These are phyloP conservation scores for Phataginus tricuspis DNA, from an alignment of 2,797 vertebrate genomes.

Conservation along the genomic window DNA sequence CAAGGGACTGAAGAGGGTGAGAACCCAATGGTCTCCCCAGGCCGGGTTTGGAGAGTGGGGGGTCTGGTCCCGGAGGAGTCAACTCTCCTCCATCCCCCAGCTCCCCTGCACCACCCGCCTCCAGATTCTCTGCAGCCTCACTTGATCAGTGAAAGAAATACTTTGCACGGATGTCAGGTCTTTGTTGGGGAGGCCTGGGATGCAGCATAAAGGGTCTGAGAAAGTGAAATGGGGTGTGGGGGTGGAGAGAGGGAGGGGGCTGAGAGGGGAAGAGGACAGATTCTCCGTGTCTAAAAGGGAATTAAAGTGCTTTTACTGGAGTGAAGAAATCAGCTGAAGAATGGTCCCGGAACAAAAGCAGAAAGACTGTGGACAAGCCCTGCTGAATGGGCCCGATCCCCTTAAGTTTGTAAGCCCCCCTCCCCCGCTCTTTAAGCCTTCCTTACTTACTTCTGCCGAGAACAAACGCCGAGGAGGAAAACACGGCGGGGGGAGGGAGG, in stretches of 20 bases:
- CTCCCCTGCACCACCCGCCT: background rate
- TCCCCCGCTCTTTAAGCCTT: slow-evolving; percentile 86
- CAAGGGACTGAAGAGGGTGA: background rate
- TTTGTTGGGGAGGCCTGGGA: slow-evolving; percentile 85
- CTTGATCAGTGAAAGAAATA: slow-evolving; percentile 76
- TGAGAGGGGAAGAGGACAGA: slow-evolving; percentile 84
- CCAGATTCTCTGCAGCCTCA: slow-evolving; percentile 35
- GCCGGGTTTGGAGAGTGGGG: background rate
- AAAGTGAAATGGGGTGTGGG: slow-evolving; percentile 81
- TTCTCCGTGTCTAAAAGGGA: slow-evolving; percentile 90
- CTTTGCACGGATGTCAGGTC: slow-evolving; percentile 73
- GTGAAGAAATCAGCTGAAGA: slow-evolving; percentile 91
- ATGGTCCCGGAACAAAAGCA: slow-evolving; percentile 88
- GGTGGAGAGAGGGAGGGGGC: slow-evolving; percentile 73
- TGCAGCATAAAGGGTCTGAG: slow-evolving; percentile 83
- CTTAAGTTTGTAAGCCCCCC: slow-evolving; percentile 89
- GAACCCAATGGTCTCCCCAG: background rate
- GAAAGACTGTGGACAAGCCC: slow-evolving; percentile 87
- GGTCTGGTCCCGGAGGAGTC: background rate
- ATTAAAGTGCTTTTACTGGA: slow-evolving; percentile 89
- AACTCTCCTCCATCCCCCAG: background rate
- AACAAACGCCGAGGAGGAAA: slow-evolving; percentile 85
- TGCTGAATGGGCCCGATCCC: slow-evolving; percentile 88
- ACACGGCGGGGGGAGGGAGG: slow-evolving; percentile 74
- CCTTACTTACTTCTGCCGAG: slow-evolving; percentile 85